Evolutionary conservation across 2,797 vertebrate genomes (phyloP).

Genomic region (Falco berigora): DNA sequence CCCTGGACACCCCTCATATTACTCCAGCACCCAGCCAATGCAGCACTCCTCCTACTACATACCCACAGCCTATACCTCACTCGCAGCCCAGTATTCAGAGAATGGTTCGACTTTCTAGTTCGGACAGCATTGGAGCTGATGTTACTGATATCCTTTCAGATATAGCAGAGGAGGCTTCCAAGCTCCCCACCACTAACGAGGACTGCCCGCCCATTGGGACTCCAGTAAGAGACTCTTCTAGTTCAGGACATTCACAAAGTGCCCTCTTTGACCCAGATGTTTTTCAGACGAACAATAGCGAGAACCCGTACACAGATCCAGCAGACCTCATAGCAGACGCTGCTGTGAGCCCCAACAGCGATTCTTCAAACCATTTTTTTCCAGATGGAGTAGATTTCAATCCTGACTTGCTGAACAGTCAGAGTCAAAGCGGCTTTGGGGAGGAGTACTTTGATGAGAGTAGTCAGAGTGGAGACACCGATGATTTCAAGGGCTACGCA

Average conservation of each 20-base stretch:
- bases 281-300: constrained; percentile 90
- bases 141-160: constrained; percentile 97
- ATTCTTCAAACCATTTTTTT: constrained; percentile 95
- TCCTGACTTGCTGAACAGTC: constrained; percentile 86
- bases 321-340: constrained; percentile 94
- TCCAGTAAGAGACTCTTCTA: constrained; percentile 94
- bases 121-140: constrained; percentile 94
- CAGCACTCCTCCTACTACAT: constrained; percentile 89
- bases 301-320: constrained; percentile 93
- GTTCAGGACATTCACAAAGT: constrained; percentile 92
- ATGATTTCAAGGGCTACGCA: constrained; percentile 88
- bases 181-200: constrained; percentile 76
- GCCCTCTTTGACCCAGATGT: constrained; percentile 94
- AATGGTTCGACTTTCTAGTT: constrained; percentile 92
- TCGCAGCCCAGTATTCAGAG: constrained; percentile 80
- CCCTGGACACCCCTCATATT: constrained; percentile 94
- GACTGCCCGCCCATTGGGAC: constrained; percentile 84
- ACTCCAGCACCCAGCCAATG: constrained; percentile 97
- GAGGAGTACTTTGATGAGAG: constrained; percentile 93
- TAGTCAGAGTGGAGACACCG: constrained; percentile 91
- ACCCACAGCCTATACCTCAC: constrained; percentile 83
- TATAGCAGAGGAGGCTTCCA: constrained; percentile 92
- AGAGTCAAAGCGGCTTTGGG: constrained; percentile 83
- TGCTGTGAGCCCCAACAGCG: constrained; percentile 87
- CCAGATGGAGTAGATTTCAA: constrained; percentile 93